Base-by-base conservation (phyloP, 2,797 vertebrate species). In the Lutjanus campechanus region DNA sequence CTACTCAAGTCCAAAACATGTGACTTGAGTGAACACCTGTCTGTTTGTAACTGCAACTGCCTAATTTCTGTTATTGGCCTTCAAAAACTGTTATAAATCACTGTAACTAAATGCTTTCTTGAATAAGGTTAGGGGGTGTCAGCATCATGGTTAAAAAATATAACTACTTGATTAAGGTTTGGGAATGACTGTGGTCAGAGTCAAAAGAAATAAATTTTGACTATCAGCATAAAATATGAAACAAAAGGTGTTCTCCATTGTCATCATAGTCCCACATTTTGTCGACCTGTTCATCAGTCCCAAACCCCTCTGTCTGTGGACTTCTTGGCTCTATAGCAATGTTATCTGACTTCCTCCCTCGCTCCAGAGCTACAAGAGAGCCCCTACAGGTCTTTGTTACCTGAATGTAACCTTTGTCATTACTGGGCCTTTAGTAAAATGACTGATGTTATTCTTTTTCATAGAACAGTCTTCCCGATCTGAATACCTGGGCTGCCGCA, bases 401-500 rank as follows among this genome's bases (percentile, higher is more conserved):
- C 16, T 53, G 19, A 60, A 1, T 1, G 1, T 19, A 70, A 47
- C 6, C 12, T 10, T 20, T 43, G 0, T 69, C 9, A 36, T 56
- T 56, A 19, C 16, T 55, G 11, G 17, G 11, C 36, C 20, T 62
- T 62, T 47, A 36, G 15, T 62, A 12, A 40, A 72, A 55, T 1
- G 5, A 17, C n/a, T 62, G 43, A 10, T 20, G 40, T 44, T 20
- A 41, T 65, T 44, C 53, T 44, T 36, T 54, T 65, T 44, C 53
- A 44, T 61, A 13, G 43, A 43, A 56, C 36, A 44, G 7, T 56
- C 46, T 40, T 7, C 36, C 25, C 20, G 47, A 41, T 46, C 41
- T 51, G 40, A n/a, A 63, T 51, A 44, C 29, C 61, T 65, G 29
- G 36, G 12, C 49, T 58, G 40, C 50, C 75, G 68, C 11, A 72